phyloP scores from a whole-genome alignment of 1,140 invertebrate species.

The Mamestra configurata region DNA sequence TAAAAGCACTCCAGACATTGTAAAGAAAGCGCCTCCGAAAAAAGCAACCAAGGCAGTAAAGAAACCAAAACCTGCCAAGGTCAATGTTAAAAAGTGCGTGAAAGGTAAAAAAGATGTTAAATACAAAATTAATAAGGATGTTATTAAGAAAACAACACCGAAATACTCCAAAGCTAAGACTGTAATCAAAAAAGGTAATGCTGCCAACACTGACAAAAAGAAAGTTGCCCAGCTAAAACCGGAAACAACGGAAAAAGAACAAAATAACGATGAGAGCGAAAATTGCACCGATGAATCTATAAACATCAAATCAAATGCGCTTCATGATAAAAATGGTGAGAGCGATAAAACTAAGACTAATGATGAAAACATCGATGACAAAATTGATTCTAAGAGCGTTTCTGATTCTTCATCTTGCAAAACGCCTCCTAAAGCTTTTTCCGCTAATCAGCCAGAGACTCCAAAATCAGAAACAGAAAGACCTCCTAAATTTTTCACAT shows the following conservation, averaged over 20 bases:
- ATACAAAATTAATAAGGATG: slow-evolving; percentile 81
- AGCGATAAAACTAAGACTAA: slow-evolving; percentile 50
- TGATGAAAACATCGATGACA: slow-evolving; percentile 58
- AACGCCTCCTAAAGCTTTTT: slow-evolving; percentile 46
- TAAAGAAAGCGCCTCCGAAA: slow-evolving; percentile 71
- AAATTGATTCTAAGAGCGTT: slow-evolving; percentile 34
- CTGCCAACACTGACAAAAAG: slow-evolving; percentile 67
- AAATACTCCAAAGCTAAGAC: slow-evolving; percentile 76
- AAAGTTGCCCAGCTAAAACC: slow-evolving; percentile 54
- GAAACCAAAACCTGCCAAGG: slow-evolving; percentile 64
- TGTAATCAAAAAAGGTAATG: slow-evolving; percentile 70
- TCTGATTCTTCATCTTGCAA: slow-evolving; percentile 12
- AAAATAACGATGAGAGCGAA: slow-evolving; percentile 55
- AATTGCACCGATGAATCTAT: slow-evolving; percentile 51
- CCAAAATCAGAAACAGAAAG: slow-evolving; percentile 78
- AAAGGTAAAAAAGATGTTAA: slow-evolving; percentile 74
- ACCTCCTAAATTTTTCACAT: slow-evolving; percentile 85
- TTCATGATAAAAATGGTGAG: slow-evolving; percentile 48
- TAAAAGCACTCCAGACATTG: slow-evolving; percentile 66
- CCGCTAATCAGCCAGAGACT: slow-evolving; percentile 60
- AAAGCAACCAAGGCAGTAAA: slow-evolving; percentile 67
- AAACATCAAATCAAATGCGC: slow-evolving; percentile 45
- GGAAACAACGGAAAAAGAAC: slow-evolving; percentile 51
- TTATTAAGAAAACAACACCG: slow-evolving; percentile 67
- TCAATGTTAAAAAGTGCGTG: slow-evolving; percentile 61